Base-by-base conservation (phyloP, 1,140 invertebrate species). In the Drosophila simulans region DNA sequence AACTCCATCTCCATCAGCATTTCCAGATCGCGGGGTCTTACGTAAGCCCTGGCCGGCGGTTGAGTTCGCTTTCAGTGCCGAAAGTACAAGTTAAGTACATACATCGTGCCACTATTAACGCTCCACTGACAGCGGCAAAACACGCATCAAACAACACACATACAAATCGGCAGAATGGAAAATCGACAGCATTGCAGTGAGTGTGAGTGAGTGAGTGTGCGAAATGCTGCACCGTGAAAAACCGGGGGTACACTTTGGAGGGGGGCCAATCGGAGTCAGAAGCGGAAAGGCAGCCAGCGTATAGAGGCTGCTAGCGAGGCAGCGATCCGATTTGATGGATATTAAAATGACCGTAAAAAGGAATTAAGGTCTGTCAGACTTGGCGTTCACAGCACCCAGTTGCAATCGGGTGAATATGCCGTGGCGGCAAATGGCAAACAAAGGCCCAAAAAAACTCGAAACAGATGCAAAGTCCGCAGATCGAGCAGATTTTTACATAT, bases 321-420 rank as follows among this genome's bases (percentile, higher is more conserved):
- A 89, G 85, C 73, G 84, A 89, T 89, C 77, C 84, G 85, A 90
- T 89, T 89, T 89, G 85, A 84, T 90, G 85, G 83, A 90, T 90
- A 91, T 91, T 91, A 91, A 91, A 91, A 91, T 91, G 88, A 91
- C 88, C 88, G 88, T 91, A 91, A 91, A 90, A 91, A 91, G 88
- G 88, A 91, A 91, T 91, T 91, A 91, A 88, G 88, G 88, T 91
- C 88, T 90, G 78, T 63, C 78, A 88, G 82, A 90, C 82, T 90
- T 82, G 73, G 64, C 77, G 77, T 80, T 85, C 80, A 49, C 56
- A 65, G 48, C 37, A 59, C 59, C n/a, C 8, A 84, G 80, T 89
- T 90, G 86, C 81, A 86, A 90, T 68, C 82, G 81, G 86, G 53
- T 90, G 81, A 82, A 71, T 85, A 74, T 76, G 78, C 60, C 46